These are phyloP conservation scores for Rosalia funebris DNA, from an alignment of 2,888 invertebrate species.

Conservation along the genomic window DNA sequence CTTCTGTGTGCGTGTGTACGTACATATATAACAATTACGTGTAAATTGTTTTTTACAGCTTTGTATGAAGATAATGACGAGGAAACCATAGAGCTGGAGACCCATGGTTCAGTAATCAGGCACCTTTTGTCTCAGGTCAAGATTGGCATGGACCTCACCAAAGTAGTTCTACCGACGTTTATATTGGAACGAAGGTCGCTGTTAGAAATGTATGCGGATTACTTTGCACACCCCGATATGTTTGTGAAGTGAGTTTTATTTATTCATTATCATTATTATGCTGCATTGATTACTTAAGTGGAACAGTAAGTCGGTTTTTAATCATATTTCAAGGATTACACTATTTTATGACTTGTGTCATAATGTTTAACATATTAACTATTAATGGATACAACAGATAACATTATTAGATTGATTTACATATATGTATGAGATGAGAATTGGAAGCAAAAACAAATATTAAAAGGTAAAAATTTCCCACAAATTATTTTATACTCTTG, in stretches of 20 bases:
- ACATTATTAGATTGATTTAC: no score
- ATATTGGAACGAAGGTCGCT: constrained; percentile 96
- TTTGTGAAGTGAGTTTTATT: constrained; percentile 81
- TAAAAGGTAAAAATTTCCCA: no score
- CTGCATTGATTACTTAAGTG: not conserved
- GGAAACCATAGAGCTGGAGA: constrained; percentile 86
- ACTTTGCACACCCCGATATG: constrained; percentile 98
- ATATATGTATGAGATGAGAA: no score
- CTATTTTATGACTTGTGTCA: no score
- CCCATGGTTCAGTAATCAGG: constrained; percentile 96
- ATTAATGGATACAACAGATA: no score
- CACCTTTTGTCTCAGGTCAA: constrained; percentile 97
- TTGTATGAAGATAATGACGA: constrained; percentile 83
- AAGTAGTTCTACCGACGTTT: constrained; percentile 98
- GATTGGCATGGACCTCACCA: constrained; percentile 99
- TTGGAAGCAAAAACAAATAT: no score
- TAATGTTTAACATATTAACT: no score
- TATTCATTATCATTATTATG: not conserved
- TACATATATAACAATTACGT: no score
- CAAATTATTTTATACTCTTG: no score
- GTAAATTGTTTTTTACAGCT: constrained; percentile 72
- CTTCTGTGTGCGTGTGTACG: no score
- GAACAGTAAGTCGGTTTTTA: no score
- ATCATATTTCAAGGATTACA: no score
- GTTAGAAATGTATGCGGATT: constrained; percentile 99